Evolutionary conservation across 1,140 invertebrate species (phyloP).

Genomic region (Leptopilina boulardi): DNA sequence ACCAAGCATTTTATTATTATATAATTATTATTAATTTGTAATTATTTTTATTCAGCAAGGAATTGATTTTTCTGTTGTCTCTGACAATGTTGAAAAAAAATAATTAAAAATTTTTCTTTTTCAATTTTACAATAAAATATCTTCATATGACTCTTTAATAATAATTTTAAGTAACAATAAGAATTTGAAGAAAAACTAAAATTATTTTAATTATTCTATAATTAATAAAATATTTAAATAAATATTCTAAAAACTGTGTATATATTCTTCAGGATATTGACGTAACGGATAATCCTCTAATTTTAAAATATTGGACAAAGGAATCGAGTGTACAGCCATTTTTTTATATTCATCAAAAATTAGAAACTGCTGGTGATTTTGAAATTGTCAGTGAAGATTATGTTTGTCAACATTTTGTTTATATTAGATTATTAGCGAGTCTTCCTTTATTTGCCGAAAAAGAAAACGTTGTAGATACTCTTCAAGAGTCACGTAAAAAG

Average conservation of each 20-base stretch:
- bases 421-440: conserved; percentile 77
- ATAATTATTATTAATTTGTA: too few relatives aligned
- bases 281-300: conserved; percentile 85
- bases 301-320: conserved; percentile 79
- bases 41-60: too few relatives aligned
- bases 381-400: conserved; percentile 80
- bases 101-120: too few relatives aligned
- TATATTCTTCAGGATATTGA: conserved; percentile 79
- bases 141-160: too few relatives aligned
- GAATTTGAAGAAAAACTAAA: too few relatives aligned
- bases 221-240: too few relatives aligned
- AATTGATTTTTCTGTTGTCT: too few relatives aligned
- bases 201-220: too few relatives aligned
- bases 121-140: too few relatives aligned
- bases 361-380: conserved; percentile 79
- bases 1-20: too few relatives aligned
- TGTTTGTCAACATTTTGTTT: conserved; percentile 81
- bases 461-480: conserved; percentile 59
- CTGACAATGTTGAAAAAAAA: too few relatives aligned
- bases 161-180: too few relatives aligned
- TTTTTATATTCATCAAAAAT: conserved; percentile 83
- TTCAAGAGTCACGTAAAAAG: conserved; percentile 71
- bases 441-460: conserved; percentile 65
- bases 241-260: not conserved
- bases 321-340: conserved; percentile 79